A percentile compares a stretch with the other conserved stretches of the same genome.
phyloP scores from a whole-genome alignment of 2,113 vertebrate genomes.

The Myodes glareolus region DNA sequence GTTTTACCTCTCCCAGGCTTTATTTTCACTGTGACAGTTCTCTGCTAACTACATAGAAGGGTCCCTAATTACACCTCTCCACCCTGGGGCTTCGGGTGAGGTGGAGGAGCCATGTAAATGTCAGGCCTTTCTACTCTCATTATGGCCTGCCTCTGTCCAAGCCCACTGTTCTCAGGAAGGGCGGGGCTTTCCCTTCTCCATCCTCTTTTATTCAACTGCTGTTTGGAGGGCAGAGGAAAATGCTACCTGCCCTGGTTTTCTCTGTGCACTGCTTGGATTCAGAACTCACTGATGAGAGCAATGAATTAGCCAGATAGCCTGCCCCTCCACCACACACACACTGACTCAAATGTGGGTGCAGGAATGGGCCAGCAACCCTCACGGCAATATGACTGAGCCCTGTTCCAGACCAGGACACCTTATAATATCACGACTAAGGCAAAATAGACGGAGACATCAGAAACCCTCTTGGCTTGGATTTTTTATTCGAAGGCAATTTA shows the following conservation, averaged over 20 bases:
- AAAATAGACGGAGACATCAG: background rate
- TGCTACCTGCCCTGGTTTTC: constrained; percentile 83
- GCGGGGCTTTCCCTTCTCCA: constrained; percentile 74
- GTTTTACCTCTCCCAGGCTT: constrained; percentile 85
- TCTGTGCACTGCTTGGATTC: constrained; percentile 86
- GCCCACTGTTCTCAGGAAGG: constrained; percentile 74
- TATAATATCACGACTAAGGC: background rate
- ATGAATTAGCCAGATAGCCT: accelerated
- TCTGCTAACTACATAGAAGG: constrained; percentile 82
- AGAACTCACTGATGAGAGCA: constrained; percentile 19
- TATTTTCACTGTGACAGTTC: constrained; percentile 90
- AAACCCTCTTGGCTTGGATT: background rate
- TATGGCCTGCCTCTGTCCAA: constrained; percentile 79
- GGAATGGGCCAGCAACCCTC: accelerated
- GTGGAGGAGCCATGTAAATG: constrained; percentile 87
- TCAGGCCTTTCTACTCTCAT: constrained; percentile 87
- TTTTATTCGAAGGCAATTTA: background rate
- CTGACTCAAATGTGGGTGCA: accelerated
- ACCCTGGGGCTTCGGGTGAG: constrained; percentile 83
- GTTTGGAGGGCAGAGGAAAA: constrained; percentile 79
- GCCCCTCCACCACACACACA: accelerated
- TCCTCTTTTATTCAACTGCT: constrained; percentile 84
- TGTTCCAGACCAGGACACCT: accelerated
- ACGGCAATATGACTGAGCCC: accelerated
- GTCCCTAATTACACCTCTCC: constrained; percentile 90